phyloP scores from a whole-genome alignment of 1,140 invertebrate species.

The Himalopsyche phryganea region DNA sequence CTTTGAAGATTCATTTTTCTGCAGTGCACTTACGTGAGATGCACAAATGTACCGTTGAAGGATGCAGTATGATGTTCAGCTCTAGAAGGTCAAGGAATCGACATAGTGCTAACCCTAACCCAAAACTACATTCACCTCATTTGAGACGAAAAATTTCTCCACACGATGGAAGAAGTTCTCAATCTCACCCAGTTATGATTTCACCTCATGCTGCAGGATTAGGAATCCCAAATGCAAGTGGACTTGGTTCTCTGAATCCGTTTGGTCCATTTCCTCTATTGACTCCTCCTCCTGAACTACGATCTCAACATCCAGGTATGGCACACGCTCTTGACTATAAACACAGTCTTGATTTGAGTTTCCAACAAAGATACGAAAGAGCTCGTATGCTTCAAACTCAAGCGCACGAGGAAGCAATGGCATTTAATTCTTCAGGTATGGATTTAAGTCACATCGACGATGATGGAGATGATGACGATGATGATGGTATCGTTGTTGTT shows the following conservation, averaged over 20 bases:
- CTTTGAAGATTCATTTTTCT: conserved; percentile 98
- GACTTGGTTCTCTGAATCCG: conserved; percentile 63
- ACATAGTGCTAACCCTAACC: conserved; percentile 97
- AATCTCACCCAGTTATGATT: conserved; percentile 75
- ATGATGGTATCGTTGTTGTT: conserved; percentile 61
- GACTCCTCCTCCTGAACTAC: conserved; percentile 69
- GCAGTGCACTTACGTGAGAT: conserved; percentile 98
- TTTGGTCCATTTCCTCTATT: conserved; percentile 74
- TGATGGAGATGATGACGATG: conserved; percentile 56
- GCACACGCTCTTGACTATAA: conserved; percentile 62
- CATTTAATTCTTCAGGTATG: conserved; percentile 28
- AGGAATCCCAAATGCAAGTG: conserved; percentile 54
- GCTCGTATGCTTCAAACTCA: conserved; percentile 41
- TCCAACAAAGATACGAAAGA: conserved; percentile 49
- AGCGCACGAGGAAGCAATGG: conserved; percentile 42
- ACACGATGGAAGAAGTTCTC: conserved; percentile 84
- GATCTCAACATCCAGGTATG: conserved; percentile 51
- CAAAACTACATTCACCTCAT: conserved; percentile 95
- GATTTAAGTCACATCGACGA: conserved; percentile 34
- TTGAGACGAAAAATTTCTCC: conserved; percentile 87
- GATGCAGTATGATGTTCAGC: conserved; percentile 99
- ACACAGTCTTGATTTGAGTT: conserved; percentile 58
- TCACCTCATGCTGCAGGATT: conserved; percentile 64
- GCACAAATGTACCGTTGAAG: conserved; percentile 98
- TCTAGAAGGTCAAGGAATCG: conserved; percentile 92